Base-by-base conservation (phyloP, 2,888 invertebrate species). In the Polydrusus pterygomalis region DNA sequence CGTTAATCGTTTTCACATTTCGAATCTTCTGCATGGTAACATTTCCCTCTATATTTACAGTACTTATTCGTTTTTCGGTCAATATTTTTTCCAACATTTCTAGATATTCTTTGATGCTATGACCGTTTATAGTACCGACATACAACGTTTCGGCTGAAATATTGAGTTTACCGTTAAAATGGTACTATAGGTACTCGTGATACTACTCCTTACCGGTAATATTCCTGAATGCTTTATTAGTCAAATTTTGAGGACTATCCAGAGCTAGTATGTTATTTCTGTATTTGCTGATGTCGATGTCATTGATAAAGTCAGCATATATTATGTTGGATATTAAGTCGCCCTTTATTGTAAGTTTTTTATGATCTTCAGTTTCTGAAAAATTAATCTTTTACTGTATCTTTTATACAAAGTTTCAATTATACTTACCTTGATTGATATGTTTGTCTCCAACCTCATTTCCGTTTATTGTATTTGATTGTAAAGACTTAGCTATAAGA, bases 101-200 rank as follows among this genome's bases (percentile, higher is more conserved):
- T 58, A 81, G 69, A 75, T 83, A 81, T 40, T 84, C 79, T 34
- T 79, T 78, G 17, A 85, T 77, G 34, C 75, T 60, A 62, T 81
- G 77, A 11, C 80, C 79, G 72, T 86, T 85, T 45, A 84, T 77
- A 43, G 64, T 80, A 30, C 63, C 64, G 0, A 81, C 74, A 54
- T 78, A 54, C 20, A 84, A 67, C 71, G 82, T 79, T 34, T 79
- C 47, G 17, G 79, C 85, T 85, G 58, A 78, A 84, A 84, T 17
- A 47, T 45, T 58, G 10, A 51, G 47, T 34, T 47, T 47, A 47
- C 3, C n/a, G 13, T 13, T 3, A 25, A 54, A 2, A n/a, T 43
- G 0, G n/a, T 43, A 9, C n/a, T 43, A 11, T 40, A 34, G 5
- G 8, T 43, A 43, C 40, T n/a, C n/a, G n/a, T n/a, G n/a, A n/a